Percentiles rank a stretch among this genome's conserved stretches.
Conservation (phyloP, 2,113 vertebrate species). For the Xyliphius kryptos region DNA sequence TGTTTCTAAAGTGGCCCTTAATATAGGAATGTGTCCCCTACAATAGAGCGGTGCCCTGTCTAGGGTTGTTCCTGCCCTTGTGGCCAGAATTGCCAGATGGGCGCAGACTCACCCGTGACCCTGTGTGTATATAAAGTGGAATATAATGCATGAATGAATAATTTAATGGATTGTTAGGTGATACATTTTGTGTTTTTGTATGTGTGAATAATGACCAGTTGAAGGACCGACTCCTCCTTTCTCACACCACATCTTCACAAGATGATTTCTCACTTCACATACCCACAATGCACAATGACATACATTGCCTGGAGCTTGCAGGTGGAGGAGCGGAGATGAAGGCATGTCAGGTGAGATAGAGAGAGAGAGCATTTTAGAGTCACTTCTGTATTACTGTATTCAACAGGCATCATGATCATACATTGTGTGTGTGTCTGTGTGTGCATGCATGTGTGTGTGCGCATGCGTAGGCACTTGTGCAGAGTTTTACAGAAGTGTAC, state of each 20-base stretch:
- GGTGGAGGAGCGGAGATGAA: constrained; percentile 42
- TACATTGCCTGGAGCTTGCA: constrained; percentile 37
- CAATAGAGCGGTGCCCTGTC: too few relatives aligned
- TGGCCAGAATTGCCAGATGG: too few relatives aligned
- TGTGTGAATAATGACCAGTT: constrained; percentile 37
- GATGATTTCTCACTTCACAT: constrained; percentile 36
- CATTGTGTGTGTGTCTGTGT: too few relatives aligned
- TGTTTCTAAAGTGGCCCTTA: too few relatives aligned
- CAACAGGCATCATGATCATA: background rate
- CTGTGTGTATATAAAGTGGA: too few relatives aligned
- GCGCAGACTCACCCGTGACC: too few relatives aligned
- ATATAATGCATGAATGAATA: too few relatives aligned
- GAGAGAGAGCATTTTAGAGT: background rate
- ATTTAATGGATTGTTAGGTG: background rate
- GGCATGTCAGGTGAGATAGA: constrained; percentile 43
- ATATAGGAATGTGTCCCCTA: too few relatives aligned
- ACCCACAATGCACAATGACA: constrained; percentile 32
- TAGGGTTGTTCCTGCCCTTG: too few relatives aligned
- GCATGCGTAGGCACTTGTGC: background rate
- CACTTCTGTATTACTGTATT: background rate
- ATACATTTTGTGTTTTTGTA: background rate
- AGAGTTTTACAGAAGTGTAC: background rate
- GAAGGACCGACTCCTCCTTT: constrained; percentile 47
- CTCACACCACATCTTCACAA: background rate
- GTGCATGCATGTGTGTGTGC: too few relatives aligned